phyloP scores from a whole-genome alignment of 1,140 invertebrate genomes.

The Xylocopa sonorina region DNA sequence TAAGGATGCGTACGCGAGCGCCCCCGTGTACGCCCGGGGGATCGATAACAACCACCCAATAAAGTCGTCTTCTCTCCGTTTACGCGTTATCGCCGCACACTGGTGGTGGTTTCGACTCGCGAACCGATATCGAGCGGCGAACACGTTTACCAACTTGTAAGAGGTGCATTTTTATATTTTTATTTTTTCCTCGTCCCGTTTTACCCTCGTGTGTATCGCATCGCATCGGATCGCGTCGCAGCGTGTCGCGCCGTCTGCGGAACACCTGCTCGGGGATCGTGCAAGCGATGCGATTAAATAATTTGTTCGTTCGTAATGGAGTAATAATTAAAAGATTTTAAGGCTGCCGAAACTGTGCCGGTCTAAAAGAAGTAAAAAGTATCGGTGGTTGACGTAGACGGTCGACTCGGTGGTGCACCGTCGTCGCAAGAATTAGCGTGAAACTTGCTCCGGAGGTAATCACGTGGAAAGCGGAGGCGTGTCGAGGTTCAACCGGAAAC shows the following conservation, averaged over 20 bases:
- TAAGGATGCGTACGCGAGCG: background rate
- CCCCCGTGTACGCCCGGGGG: background rate
- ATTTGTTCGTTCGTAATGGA: slow-evolving; percentile 57
- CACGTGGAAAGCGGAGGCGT: slow-evolving; percentile 67
- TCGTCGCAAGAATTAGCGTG: background rate
- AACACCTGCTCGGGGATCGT: slow-evolving; percentile 52
- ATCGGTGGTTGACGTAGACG: background rate
- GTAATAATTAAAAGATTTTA: slow-evolving; percentile 60
- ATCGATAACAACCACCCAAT: slow-evolving; percentile 57
- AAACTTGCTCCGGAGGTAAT: slow-evolving; percentile 53
- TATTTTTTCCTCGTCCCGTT: background rate
- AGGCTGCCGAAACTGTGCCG: slow-evolving; percentile 1
- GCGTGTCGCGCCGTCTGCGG: slow-evolving; percentile 12
- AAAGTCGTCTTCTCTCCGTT: slow-evolving; percentile 53
- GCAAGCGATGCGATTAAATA: slow-evolving; percentile 59
- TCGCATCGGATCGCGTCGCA: background rate
- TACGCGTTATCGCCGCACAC: background rate
- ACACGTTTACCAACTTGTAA: background rate
- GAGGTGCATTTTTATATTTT: background rate
- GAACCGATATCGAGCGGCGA: background rate
- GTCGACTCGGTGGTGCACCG: too few species aligned
- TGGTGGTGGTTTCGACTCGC: slow-evolving; percentile 4
- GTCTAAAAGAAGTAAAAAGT: slow-evolving; percentile 29
- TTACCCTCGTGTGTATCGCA: background rate
- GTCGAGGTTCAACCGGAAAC: slow-evolving; percentile 50